These are phyloP conservation scores for Cryptus armator DNA, from an alignment of 2,888 invertebrate genomes.

Conservation along the genomic window DNA sequence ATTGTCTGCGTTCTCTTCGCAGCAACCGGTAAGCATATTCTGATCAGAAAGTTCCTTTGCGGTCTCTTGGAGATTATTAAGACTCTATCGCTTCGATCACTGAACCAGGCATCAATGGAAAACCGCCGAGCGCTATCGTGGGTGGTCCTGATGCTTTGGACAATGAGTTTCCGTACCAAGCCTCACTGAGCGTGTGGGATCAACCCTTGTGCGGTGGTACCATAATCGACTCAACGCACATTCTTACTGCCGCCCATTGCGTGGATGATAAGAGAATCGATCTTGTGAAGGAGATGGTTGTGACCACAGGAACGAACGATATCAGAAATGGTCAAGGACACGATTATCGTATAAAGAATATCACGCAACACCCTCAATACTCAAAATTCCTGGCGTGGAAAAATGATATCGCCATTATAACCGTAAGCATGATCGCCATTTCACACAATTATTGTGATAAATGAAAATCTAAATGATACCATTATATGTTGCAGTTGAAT, in stretches of 20 bases:
- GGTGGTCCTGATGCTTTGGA: slow-evolving; percentile 53
- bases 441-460: background rate
- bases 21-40: slow-evolving; percentile 1
- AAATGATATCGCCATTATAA: background rate
- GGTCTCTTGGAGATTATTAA: too few species aligned
- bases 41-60: background rate
- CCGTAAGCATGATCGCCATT: background rate
- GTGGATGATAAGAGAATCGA: slow-evolving; percentile 31
- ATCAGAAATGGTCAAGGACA: slow-evolving; percentile 14
- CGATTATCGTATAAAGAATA: background rate
- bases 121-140: slow-evolving; percentile 51
- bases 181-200: slow-evolving; percentile 47
- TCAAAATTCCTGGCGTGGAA: background rate
- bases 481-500: slow-evolving; percentile 13
- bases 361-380: background rate
- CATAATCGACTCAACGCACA: slow-evolving; percentile 63
- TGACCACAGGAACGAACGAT: slow-evolving; percentile 60
- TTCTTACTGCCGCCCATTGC: slow-evolving; percentile 71
- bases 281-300: slow-evolving; percentile 37
- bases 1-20: background rate
- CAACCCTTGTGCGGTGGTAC: slow-evolving; percentile 68
- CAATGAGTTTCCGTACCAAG: slow-evolving; percentile 69
- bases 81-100: background rate
- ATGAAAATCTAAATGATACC: background rate
- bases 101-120: slow-evolving; percentile 35